Conservation (phyloP, 2,888 invertebrate genomes). For the Pachliopta kotzebuea region DNA sequence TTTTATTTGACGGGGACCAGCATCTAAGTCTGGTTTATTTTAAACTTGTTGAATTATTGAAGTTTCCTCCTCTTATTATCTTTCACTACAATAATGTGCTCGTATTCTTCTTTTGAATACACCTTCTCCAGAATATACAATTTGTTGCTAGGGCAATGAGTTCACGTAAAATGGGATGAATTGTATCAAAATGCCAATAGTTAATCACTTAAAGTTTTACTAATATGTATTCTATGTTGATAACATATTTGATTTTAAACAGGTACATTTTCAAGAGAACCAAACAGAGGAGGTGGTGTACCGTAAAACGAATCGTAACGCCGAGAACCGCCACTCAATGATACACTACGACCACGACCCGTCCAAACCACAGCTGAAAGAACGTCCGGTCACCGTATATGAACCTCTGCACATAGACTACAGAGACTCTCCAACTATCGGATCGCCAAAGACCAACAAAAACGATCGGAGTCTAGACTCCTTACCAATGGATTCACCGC, state of each 20-base stretch:
- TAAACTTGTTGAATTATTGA: too few relatives aligned
- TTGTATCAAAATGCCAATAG: too few relatives aligned
- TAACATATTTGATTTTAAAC: slow-evolving; percentile 12
- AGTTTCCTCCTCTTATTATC: too few relatives aligned
- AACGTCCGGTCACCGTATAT: slow-evolving; percentile 69
- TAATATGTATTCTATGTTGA: too few relatives aligned
- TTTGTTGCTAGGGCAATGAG: too few relatives aligned
- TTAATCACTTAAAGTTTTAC: too few relatives aligned
- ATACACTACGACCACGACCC: slow-evolving; percentile 73
- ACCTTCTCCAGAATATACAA: too few relatives aligned
- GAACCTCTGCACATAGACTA: slow-evolving; percentile 72
- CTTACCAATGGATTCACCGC: slow-evolving; percentile 69
- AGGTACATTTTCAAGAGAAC: slow-evolving; percentile 73
- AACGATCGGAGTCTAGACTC: slow-evolving; percentile 70
- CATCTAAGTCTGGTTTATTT: too few relatives aligned
- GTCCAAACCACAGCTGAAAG: slow-evolving; percentile 64
- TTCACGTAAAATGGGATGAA: too few relatives aligned
- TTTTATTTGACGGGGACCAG: too few relatives aligned
- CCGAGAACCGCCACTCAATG: slow-evolving; percentile 75
- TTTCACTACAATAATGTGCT: too few relatives aligned
- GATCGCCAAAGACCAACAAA: slow-evolving; percentile 69
- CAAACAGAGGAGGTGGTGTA: slow-evolving; percentile 62
- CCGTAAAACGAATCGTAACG: slow-evolving; percentile 63
- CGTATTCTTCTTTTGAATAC: too few relatives aligned
- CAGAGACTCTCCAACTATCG: slow-evolving; percentile 63